Evolutionary conservation across 2,888 invertebrate genomes (phyloP), one percentile per base, ranked within the genome.

Genomic region (Pristionchus exspectatus): DNA sequence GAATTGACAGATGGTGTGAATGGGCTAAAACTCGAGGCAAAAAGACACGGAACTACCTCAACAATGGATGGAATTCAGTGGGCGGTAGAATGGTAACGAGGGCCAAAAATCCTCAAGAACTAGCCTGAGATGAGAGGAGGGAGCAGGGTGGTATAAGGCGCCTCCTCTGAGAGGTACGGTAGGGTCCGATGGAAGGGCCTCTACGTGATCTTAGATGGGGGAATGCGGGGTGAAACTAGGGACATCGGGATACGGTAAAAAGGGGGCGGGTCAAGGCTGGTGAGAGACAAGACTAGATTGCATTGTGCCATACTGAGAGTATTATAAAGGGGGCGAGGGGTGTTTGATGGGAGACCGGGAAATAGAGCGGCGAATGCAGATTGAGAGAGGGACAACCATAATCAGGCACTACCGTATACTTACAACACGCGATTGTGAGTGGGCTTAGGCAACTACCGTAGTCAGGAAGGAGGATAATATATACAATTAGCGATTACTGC

Each of bases 21-120:
- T 84, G 24, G 84, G 84, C 84, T 85, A 85, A 87, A 87, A 87
- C 87, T 87, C 66, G 87, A 87, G 87, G 87, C 87, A 69, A 87
- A 87, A 87, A 50, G 87, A 87, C 87, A 30, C 87, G 87, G 50
- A 69, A 87, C 87, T 69, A 87, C 69, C 56, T 59, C 59, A 33
- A 85, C 56, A 33, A 54, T 24, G 84, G 59, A 85, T 85, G 84
- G 59, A 85, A 59, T 85, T 56, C 81, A 50, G 33, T 24, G 30
- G 33, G 30, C n/a, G 59, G 59, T 85, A 85, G 84, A 85, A 85
- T 87, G 66, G 38, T 50, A 87, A 87, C 87, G 69, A 87, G 87
- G 87, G 87, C 50, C 87, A 87, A 87, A 87, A 87, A 87, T 87
- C 87, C 87, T 87, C 87, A 85, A 85, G 84, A 59, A 50, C 56